Conservation (phyloP, 2,888 invertebrate species). For the Maniola hyperantus region DNA sequence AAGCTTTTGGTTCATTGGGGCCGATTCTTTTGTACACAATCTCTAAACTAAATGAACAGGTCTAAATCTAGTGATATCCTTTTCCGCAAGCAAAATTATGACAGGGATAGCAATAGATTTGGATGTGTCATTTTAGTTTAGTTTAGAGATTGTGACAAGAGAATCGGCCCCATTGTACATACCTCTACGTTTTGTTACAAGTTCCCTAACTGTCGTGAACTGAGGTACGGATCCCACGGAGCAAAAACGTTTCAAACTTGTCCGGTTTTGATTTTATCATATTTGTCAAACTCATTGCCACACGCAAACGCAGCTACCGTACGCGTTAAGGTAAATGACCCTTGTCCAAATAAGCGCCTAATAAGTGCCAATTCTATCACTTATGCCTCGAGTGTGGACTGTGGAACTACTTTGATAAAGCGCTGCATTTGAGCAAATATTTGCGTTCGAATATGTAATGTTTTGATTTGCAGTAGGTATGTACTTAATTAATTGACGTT, state of each 20-base stretch:
- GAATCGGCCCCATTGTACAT: too few relatives aligned
- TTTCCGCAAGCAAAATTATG: too few relatives aligned
- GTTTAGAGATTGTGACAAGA: too few relatives aligned
- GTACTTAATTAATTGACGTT: not conserved
- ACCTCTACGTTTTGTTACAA: too few relatives aligned
- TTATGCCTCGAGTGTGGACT: slow-evolving; percentile 46
- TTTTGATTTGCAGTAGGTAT: not conserved
- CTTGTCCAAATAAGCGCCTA: slow-evolving; percentile 55
- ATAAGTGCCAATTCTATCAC: slow-evolving; percentile 68
- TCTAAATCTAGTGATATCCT: too few relatives aligned
- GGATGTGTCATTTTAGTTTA: too few relatives aligned
- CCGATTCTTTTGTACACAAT: too few relatives aligned
- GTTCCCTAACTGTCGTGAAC: too few relatives aligned
- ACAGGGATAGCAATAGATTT: too few relatives aligned
- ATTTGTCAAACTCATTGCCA: slow-evolving; percentile 22
- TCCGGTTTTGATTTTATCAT: slow-evolving; percentile 3
- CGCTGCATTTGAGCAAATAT: slow-evolving; percentile 34
- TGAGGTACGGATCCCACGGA: slow-evolving; percentile 2
- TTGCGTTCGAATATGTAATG: slow-evolving; percentile 8
- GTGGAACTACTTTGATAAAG: slow-evolving; percentile 29
- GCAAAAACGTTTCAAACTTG: not conserved
- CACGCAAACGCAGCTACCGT: slow-evolving; percentile 23
- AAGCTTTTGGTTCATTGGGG: too few relatives aligned
- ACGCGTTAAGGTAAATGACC: slow-evolving; percentile 49
- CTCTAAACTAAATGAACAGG: too few relatives aligned